Evolutionary conservation across 2,888 invertebrate species (phyloP).

Genomic region (Heteromurus nitidus): DNA sequence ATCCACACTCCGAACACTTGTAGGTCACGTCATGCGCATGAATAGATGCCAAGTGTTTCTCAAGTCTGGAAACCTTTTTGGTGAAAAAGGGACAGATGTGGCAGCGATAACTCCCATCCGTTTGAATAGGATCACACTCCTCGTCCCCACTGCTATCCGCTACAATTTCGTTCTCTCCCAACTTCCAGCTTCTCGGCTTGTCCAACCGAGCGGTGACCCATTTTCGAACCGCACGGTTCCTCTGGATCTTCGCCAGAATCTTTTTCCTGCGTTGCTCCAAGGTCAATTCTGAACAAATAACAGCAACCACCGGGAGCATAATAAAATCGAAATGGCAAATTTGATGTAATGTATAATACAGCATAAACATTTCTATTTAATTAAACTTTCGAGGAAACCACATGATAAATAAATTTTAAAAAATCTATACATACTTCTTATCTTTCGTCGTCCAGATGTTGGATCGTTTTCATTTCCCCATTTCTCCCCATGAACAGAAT

Average conservation of each 20-base stretch:
- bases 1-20: constrained; percentile 81
- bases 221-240: constrained; percentile 66
- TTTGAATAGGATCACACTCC: constrained; percentile 72
- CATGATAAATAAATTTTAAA: too few species aligned
- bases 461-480: constrained; percentile 64
- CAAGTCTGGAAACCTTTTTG: constrained; percentile 77
- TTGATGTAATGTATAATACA: too few species aligned
- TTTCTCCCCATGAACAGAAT: constrained; percentile 64
- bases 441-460: constrained; percentile 30
- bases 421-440: constrained; percentile 52
- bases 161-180: constrained; percentile 65
- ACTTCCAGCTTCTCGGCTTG: constrained; percentile 63
- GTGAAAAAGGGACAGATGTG: constrained; percentile 79
- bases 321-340: too few species aligned
- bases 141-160: constrained; percentile 72
- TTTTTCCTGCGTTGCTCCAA: constrained; percentile 69
- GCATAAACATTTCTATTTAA: too few species aligned
- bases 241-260: constrained; percentile 67
- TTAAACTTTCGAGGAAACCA: too few species aligned
- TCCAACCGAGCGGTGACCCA: constrained; percentile 70
- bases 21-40: constrained; percentile 80
- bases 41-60: constrained; percentile 79
- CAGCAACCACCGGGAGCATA: too few species aligned
- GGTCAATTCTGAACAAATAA: constrained; percentile 56
- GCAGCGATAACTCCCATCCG: constrained; percentile 75